Conservation (phyloP, 2,888 invertebrate species). For the Scaptodrosophila latifasciaeformis region DNA sequence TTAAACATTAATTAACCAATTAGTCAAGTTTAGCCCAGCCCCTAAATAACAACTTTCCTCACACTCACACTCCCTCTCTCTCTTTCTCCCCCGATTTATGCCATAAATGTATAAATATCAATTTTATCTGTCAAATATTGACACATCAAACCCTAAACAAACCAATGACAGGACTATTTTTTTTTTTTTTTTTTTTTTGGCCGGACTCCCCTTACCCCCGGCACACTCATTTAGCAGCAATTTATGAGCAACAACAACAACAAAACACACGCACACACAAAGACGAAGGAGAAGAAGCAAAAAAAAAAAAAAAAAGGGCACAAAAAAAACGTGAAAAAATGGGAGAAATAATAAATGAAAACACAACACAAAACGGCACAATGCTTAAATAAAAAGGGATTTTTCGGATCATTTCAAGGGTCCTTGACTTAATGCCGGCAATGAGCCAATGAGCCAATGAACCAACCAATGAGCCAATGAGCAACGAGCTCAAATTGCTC, state of each 20-base stretch:
- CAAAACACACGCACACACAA: no score
- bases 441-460: slow-evolving; percentile 45
- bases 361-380: slow-evolving; percentile 22
- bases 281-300: not conserved
- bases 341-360: slow-evolving; percentile 62
- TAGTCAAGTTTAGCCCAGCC: slow-evolving; percentile 47
- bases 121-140: slow-evolving; percentile 72
- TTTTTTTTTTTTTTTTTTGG: no score
- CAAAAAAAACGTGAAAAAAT: slow-evolving; percentile 43
- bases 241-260: slow-evolving; percentile 66
- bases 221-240: slow-evolving; percentile 58
- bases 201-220: slow-evolving; percentile 33
- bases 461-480: slow-evolving; percentile 29
- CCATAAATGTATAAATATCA: slow-evolving; percentile 62
- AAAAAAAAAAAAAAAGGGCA: slow-evolving; percentile 29
- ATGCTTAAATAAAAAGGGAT: slow-evolving; percentile 30
- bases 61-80: slow-evolving; percentile 15
- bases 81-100: slow-evolving; percentile 31
- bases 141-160: slow-evolving; percentile 72
- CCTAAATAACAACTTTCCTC: slow-evolving; percentile 33
- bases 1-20: slow-evolving; percentile 52
- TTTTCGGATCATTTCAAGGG: slow-evolving; percentile 72
- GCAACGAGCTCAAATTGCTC: no score
- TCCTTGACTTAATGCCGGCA: slow-evolving; percentile 69
- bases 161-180: slow-evolving; percentile 71